Base-by-base conservation (phyloP, 2,888 invertebrate genomes). In the Synanthedon andrenaeformis region DNA sequence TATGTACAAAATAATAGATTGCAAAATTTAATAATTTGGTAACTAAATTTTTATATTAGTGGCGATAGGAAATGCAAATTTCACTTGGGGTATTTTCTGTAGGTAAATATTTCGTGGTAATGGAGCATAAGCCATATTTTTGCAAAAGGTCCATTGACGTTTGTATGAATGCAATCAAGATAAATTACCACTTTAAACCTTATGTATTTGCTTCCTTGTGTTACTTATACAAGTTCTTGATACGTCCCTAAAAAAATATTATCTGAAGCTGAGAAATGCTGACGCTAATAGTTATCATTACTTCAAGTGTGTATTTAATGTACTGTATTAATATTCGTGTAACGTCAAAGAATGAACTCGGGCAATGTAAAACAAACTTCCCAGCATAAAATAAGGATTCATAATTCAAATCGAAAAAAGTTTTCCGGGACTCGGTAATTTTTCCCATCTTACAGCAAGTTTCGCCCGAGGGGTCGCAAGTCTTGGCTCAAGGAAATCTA, bases 361-460 rank as follows among this genome's bases (percentile, higher is more conserved):
- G 69, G 70, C 70, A 72, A 77, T 83, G 76, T 82, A 71, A 79
- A 82, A 80, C 79, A 79, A 85, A 84, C 77, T 82, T 82, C 69
- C 64, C 73, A 79, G 79, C 79, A 79, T 82, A 79, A 83, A 86
- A 84, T 85, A 86, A 85, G 82, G 83, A 85, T 84, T 84, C 85
- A 85, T 87, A 87, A 86, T 86, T 87, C 85, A 84, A 86, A 87
- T 85, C 82, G 84, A 83, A 85, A 86, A 87, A 87, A 87, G 77
- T 87, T 87, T 49, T 80, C 70, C 73, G 74, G 70, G 69, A 71
- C 77, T 67, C 74, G 73, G 86, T 85, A 87, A 86, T 85, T 86
- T 87, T 85, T 86, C 77, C 84, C 85, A 85, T 85, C 85, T 86
- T 83, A 82, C 70, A 69, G 77, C 76, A 82, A 85, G 78, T 84